Percentiles rank a stretch among this genome's conserved stretches.
Evolutionary conservation across 2,888 invertebrate species (phyloP).

Genomic region (Schizaphis graminum): DNA sequence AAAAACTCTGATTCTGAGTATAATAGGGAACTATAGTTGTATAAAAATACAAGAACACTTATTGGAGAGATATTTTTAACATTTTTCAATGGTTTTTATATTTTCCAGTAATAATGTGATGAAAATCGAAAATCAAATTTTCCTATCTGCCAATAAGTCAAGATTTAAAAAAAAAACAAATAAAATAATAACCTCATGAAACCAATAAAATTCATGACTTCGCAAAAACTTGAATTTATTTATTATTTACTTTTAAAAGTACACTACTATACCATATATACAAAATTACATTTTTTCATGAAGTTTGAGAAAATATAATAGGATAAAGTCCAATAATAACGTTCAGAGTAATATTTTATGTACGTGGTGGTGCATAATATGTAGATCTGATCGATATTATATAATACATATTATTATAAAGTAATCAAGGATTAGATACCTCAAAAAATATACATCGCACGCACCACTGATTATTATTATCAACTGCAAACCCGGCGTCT

Average conservation of each 20-base stretch:
- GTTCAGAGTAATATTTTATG: not conserved
- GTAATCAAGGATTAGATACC: not conserved
- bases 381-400: not conserved
- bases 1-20: not conserved
- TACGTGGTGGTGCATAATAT: conserved; percentile 12
- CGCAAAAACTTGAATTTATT: not conserved
- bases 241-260: not conserved
- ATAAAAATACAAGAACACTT: not conserved
- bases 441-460: not conserved
- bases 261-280: too few species aligned
- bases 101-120: not conserved
- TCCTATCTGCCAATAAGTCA: not conserved
- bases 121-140: not conserved
- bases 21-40: not conserved
- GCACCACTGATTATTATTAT: too few species aligned
- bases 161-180: not conserved
- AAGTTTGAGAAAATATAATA: not conserved
- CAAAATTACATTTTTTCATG: not conserved
- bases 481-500: not conserved
- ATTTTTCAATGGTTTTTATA: not conserved
- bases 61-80: not conserved
- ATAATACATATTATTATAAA: not conserved
- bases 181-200: not conserved
- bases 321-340: not conserved
- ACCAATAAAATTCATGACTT: not conserved